Percentiles rank a stretch among this genome's conserved stretches.
Evolutionary conservation across 2,888 invertebrate genomes (phyloP).

Genomic region (Stegophylla sp.): DNA sequence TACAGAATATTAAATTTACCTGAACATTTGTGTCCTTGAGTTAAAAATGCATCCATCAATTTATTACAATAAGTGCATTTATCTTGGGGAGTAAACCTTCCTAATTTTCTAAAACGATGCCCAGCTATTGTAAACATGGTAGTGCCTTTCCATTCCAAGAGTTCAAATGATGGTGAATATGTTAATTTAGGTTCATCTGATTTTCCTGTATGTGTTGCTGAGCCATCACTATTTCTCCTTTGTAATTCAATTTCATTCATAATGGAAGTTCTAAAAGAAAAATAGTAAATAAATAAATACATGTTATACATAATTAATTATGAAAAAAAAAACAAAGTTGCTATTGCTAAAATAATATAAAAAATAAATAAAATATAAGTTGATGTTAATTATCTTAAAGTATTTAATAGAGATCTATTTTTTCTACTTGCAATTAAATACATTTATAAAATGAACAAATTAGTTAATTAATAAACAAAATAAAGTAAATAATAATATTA

Average conservation of each 20-base stretch:
- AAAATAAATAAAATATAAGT: too few relatives aligned
- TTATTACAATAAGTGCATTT: conserved; percentile 82
- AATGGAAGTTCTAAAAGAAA: conserved; percentile 24
- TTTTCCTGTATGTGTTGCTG: conserved; percentile 64
- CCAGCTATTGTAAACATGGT: conserved; percentile 76
- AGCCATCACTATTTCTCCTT: conserved; percentile 78
- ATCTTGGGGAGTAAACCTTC: conserved; percentile 80
- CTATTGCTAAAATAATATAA: too few relatives aligned
- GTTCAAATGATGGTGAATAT: conserved; percentile 62
- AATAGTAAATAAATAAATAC: conserved; percentile 55
- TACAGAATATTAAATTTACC: conserved; percentile 63
- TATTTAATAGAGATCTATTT: too few relatives aligned
- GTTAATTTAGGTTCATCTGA: conserved; percentile 60
- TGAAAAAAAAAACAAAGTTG: too few relatives aligned
- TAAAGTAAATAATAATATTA: too few relatives aligned
- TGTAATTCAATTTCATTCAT: conserved; percentile 61
- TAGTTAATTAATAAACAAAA: too few relatives aligned
- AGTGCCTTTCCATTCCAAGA: conserved; percentile 70
- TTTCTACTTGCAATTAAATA: not conserved
- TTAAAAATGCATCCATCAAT: conserved; percentile 78
- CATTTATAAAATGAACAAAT: not conserved
- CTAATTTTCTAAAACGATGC: conserved; percentile 79
- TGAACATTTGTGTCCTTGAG: conserved; percentile 78
- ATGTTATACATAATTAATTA: not conserved
- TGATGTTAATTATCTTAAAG: too few relatives aligned